Evolutionary conservation across 2,113 vertebrate genomes (phyloP).

Genomic region (Rhabdomys dilectus): DNA sequence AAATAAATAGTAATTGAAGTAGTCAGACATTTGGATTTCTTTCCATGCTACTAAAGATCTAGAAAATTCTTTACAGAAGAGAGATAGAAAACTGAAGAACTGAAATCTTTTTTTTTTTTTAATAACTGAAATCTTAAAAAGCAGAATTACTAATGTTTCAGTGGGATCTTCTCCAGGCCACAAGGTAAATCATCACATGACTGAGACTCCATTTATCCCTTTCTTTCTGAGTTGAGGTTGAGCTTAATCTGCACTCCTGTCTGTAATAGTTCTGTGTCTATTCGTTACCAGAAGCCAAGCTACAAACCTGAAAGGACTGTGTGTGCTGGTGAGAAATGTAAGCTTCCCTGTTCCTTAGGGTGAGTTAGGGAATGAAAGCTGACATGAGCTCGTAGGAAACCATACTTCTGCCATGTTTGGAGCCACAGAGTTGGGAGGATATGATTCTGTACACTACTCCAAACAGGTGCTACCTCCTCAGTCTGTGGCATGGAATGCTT

Average conservation of each 20-base stretch:
- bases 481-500: background rate
- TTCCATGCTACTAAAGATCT: background rate
- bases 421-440: background rate
- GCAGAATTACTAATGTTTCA: background rate
- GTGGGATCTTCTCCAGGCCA: background rate
- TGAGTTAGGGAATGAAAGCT: background rate
- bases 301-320: background rate
- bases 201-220: background rate
- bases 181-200: background rate
- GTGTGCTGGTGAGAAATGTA: background rate
- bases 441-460: background rate
- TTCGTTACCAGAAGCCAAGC: background rate
- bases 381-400: background rate
- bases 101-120: background rate
- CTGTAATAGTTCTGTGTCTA: background rate
- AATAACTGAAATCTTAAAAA: background rate
- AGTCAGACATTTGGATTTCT: background rate
- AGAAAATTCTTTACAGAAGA: background rate
- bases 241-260: background rate
- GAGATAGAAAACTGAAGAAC: constrained; percentile 2
- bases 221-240: background rate
- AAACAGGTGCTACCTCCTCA: background rate
- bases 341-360: background rate
- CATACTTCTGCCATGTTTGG: rapidly evolving
- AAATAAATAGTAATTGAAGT: background rate